A percentile compares a stretch with the other conserved stretches of the same genome.
Evolutionary conservation across 1,140 invertebrate species (phyloP).

Genomic region (Tetramorium parvispinum): DNA sequence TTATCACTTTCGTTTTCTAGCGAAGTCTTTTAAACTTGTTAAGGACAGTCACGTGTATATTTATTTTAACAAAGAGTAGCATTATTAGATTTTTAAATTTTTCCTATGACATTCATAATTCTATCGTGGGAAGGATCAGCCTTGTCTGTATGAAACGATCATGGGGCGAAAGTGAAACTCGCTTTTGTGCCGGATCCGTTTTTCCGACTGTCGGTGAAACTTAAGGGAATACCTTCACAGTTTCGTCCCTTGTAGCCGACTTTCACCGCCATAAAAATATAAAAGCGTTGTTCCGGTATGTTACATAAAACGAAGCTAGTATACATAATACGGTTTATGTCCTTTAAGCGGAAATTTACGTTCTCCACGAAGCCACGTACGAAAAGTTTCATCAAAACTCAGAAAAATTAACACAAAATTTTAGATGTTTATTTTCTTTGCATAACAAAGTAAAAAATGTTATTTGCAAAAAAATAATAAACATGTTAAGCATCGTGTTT

Average conservation of each 20-base stretch:
- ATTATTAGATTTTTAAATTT: constrained; percentile 55
- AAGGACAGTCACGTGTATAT: neutral
- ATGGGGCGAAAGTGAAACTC: constrained; percentile 82
- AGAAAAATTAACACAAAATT: neutral
- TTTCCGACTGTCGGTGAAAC: constrained; percentile 77
- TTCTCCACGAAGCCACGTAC: neutral
- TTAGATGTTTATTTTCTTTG: neutral
- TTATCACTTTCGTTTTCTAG: neutral
- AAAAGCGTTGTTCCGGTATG: constrained; percentile 76
- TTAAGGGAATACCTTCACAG: constrained; percentile 76
- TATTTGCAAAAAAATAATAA: neutral
- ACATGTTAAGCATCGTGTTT: neutral
- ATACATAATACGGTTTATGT: constrained; percentile 1
- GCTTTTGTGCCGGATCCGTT: constrained; percentile 77
- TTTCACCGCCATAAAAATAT: constrained; percentile 85
- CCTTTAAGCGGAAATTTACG: neutral
- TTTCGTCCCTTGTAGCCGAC: constrained; percentile 79
- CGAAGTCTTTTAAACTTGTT: neutral
- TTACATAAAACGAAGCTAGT: constrained; percentile 80
- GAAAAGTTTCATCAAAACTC: neutral
- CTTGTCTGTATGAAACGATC: neutral
- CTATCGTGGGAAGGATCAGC: constrained; percentile 37
- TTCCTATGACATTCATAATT: constrained; percentile 49
- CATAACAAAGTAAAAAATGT: neutral
- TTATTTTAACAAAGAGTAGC: constrained; percentile 7